Base-by-base conservation (phyloP, 2,113 vertebrate species). In the Illadopsis cleaveri region DNA sequence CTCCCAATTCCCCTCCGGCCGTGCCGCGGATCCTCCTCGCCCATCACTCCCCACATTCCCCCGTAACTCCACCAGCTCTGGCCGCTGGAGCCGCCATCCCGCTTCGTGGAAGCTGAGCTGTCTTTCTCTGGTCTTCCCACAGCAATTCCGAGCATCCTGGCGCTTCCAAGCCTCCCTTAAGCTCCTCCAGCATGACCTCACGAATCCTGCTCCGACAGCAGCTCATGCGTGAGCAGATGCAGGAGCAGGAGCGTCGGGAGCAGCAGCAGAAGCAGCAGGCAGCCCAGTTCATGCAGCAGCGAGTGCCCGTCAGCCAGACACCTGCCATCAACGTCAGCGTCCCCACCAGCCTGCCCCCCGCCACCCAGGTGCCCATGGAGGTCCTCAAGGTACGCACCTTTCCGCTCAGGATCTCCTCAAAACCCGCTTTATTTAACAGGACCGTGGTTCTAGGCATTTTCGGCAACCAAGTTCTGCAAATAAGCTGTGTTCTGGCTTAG, bases 331-430 rank as follows among this genome's bases (percentile, higher is more conserved):
- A 99, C 98, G 98, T 99, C 96, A 98, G 98, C 25, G 97, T 97
- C 86, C 97, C 98, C 89, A 75, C 95, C 86, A 95, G 97, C 95
- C 97, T 98, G 69, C 98, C 98, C 73, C 98, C 98, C 2, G 97
- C 98, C 60, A 97, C 99, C 68, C 99, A 99, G 98, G 99, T 99
- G 84, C 99, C 99, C 94, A 99, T 98, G 98, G 98, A 99, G 98
- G 98, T 99, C 95, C 98, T 99, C 94, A 99, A 99, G 99, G 99
- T 99, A 99, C 0, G 98, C 94, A 47, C 22, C 40, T 30, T 37
- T 71, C 57, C 17, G 6, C 44, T 60, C 48, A 37, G 62, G 75
- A 70, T 5, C 68, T 69, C n/a, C 86, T 93, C 88, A 10, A 40
- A 89, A 37, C 6, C 2, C n/a, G 5, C 64, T 76, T 73, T 51